Base-by-base conservation (phyloP, 2,113 vertebrate species). In the Jaculus jaculus region DNA sequence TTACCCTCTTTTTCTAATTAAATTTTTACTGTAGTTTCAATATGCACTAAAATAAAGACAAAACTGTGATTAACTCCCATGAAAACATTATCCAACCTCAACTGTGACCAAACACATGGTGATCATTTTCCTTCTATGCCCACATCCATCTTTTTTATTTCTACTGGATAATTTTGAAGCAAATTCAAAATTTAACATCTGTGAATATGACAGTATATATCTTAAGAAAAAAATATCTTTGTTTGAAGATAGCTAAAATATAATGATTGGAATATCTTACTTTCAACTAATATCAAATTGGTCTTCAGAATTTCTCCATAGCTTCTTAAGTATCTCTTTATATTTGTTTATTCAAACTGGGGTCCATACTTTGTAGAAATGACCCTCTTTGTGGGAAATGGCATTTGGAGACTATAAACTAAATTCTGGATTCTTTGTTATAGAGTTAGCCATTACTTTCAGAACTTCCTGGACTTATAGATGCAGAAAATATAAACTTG, bases 201-300 rank as follows among this genome's bases (percentile, higher is more conserved):
- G 30, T 42, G 18, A 86, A 17, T 77, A 73, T 3, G 32, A 83
- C 23, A 72, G 21, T 16, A 30, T 42, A 18, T 37, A 83, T 42
- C 47, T 81, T 83, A 54, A 91, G 84, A 68, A 86, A 34, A 80
- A 75, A 65, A 5, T 10, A 13, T 47, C 91, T 84, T 89, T 90
- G 75, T 17, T 69, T 61, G 93, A 92, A n/a, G 30, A 91, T 15
- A 93, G 37, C 37, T 81, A 68, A 91, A 89, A 81, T 37, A 69
- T 68, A 93, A 75, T 69, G 17, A n/a, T 63, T 18, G 3, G 37
- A 79, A 72, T 73, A 61, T 32, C 24, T 83, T 84, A 23, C 75
- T 30, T 73, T 91, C 32, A 74, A 86, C 75, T 86, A 60, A 24
- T 83, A 77, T 37, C 47, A 66, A 88, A 71, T 30, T 65, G 17